Conservation (phyloP, 1,140 invertebrate species). For the Ceratina calcarata region DNA sequence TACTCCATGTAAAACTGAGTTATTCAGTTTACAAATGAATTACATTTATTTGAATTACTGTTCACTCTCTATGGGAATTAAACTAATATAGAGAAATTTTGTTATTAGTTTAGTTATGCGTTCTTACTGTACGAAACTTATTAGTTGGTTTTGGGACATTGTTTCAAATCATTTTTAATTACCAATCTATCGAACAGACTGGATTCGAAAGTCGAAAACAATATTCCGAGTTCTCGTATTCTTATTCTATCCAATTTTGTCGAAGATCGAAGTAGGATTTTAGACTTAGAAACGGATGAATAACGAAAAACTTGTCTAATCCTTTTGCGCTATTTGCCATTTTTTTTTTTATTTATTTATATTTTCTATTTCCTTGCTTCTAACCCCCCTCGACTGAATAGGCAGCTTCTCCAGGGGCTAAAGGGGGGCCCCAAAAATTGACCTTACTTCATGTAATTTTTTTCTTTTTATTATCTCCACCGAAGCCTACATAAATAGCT, state of each 20-base stretch:
- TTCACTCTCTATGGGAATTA: not conserved
- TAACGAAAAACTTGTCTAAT: constrained; percentile 11
- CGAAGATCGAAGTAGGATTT: not conserved
- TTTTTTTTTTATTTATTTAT: constrained; percentile 48
- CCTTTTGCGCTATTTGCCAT: constrained; percentile 21
- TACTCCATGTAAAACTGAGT: not conserved
- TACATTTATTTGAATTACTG: not conserved
- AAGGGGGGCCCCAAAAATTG: constrained; percentile 62
- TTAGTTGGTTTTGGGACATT: not conserved
- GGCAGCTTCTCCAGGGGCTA: constrained; percentile 62
- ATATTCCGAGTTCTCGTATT: not conserved
- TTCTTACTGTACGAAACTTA: not conserved
- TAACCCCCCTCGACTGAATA: constrained; percentile 54
- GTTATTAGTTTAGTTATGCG: constrained; percentile 4
- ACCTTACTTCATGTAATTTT: constrained; percentile 78
- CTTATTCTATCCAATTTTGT: not conserved
- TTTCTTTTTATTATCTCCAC: constrained; percentile 80
- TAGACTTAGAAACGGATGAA: not conserved
- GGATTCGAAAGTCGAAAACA: not conserved
- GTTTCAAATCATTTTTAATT: not conserved
- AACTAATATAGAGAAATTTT: not conserved
- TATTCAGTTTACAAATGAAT: not conserved
- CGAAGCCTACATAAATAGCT: constrained; percentile 85
- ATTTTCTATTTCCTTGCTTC: constrained; percentile 58
- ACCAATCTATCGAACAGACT: too few relatives aligned